Evolutionary conservation across 2,888 invertebrate genomes (phyloP).

Genomic region (Protophormia terraenovae): DNA sequence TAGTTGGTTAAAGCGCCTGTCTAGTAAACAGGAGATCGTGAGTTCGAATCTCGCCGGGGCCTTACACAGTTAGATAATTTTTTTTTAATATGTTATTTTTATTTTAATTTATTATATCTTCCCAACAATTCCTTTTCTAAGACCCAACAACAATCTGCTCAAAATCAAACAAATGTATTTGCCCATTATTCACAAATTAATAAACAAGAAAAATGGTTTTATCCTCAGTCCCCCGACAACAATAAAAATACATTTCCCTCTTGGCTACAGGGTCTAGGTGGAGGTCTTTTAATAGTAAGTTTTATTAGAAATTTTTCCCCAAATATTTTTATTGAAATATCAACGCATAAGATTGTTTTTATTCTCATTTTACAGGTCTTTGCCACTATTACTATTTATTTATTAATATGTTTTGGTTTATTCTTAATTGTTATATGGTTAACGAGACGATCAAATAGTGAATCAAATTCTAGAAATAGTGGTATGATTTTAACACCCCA

Average conservation of each 20-base stretch:
- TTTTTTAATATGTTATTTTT: neutral
- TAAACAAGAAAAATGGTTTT: neutral
- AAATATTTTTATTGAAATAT: conserved; percentile 10
- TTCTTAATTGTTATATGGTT: conserved; percentile 71
- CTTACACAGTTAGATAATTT: conserved; percentile 66
- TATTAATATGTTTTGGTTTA: conserved; percentile 72
- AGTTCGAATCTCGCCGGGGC: conserved; percentile 82
- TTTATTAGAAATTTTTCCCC: conserved; percentile 4
- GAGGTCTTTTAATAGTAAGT: conserved; percentile 69
- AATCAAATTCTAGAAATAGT: neutral
- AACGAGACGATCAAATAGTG: conserved; percentile 27
- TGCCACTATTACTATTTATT: conserved; percentile 72
- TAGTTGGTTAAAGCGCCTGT: conserved; percentile 82
- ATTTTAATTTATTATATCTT: too few species aligned
- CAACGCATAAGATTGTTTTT: conserved; percentile 71
- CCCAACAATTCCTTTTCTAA: too few species aligned
- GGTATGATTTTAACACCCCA: conserved; percentile 19
- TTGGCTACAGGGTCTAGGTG: conserved; percentile 58
- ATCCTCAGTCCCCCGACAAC: neutral
- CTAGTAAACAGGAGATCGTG: conserved; percentile 82
- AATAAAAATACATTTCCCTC: neutral
- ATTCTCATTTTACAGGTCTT: conserved; percentile 75
- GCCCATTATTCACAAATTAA: neutral
- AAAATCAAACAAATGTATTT: neutral
- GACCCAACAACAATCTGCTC: neutral